Percentiles rank a stretch among this genome's conserved stretches.
These are phyloP conservation scores for Phania funesta DNA, from an alignment of 2,888 invertebrate species.

Conservation along the genomic window DNA sequence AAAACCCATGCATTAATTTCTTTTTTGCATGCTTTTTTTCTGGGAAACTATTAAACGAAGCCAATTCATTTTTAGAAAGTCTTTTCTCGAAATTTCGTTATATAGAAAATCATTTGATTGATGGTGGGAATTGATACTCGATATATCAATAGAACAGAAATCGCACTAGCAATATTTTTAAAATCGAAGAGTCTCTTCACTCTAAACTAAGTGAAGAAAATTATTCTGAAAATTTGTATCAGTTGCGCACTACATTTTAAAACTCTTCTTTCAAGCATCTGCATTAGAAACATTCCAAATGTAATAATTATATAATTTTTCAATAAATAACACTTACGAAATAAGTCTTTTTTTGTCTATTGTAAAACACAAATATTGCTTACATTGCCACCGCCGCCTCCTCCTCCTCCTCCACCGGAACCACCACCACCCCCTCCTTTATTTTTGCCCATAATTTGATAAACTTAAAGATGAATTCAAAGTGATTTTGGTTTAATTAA, in stretches of 20 bases:
- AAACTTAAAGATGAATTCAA: conserved; percentile 23
- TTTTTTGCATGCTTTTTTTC: too few relatives aligned
- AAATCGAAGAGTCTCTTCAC: too few relatives aligned
- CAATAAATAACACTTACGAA: conserved; percentile 56
- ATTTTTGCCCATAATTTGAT: conserved; percentile 76
- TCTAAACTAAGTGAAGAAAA: too few relatives aligned
- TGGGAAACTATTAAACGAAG: too few relatives aligned
- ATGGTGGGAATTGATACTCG: too few relatives aligned
- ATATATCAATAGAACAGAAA: too few relatives aligned
- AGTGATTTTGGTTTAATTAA: conserved; percentile 4
- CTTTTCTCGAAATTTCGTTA: too few relatives aligned
- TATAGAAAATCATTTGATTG: too few relatives aligned
- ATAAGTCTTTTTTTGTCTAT: conserved; percentile 43
- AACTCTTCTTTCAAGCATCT: not conserved
- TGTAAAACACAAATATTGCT: conserved; percentile 79
- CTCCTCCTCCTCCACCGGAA: conserved; percentile 69
- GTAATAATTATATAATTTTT: conserved; percentile 46
- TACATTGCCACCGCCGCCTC: conserved; percentile 77
- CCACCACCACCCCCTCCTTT: conserved; percentile 73
- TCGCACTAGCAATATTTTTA: too few relatives aligned
- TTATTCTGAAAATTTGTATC: too few relatives aligned
- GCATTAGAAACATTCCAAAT: not conserved
- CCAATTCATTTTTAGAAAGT: too few relatives aligned
- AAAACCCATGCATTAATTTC: too few relatives aligned
- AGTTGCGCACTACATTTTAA: not conserved